Percentiles rank a stretch among this genome's conserved stretches.
Evolutionary conservation across 1,140 invertebrate species (phyloP).

Genomic region (Lerema accius): DNA sequence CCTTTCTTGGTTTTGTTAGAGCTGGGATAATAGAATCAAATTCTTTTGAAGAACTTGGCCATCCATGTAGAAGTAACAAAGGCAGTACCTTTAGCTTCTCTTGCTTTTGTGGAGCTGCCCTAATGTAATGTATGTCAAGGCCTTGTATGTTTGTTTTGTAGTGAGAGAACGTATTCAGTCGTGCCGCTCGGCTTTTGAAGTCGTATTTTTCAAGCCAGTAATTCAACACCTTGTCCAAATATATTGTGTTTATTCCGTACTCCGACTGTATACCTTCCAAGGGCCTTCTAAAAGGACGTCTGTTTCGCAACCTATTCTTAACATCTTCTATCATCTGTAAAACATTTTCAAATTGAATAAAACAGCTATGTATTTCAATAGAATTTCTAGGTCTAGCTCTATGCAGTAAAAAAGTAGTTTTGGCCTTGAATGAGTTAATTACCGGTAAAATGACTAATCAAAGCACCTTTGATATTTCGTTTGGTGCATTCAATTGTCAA

Average conservation of each 20-base stretch:
- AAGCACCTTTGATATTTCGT: no score
- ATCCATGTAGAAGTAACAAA: conserved; percentile 93
- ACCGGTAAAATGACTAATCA: no score
- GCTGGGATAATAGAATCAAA: conserved; percentile 92
- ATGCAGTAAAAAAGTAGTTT: conserved; percentile 1
- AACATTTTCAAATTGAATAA: conserved; percentile 26
- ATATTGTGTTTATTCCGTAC: conserved; percentile 90
- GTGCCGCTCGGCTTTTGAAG: conserved; percentile 87
- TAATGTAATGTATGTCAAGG: conserved; percentile 90
- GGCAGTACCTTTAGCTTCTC: conserved; percentile 84
- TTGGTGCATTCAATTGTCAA: no score
- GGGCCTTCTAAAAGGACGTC: conserved; percentile 83
- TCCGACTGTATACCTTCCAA: conserved; percentile 88
- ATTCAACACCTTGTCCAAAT: conserved; percentile 86
- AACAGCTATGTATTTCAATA: no score
- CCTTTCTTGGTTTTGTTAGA: conserved; percentile 84
- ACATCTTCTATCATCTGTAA: conserved; percentile 86
- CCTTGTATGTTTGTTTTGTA: conserved; percentile 89
- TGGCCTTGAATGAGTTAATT: not conserved
- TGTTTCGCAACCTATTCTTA: conserved; percentile 83
- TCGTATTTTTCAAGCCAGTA: conserved; percentile 91
- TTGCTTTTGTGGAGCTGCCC: conserved; percentile 80
- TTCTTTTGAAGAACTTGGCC: conserved; percentile 95
- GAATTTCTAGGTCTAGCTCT: not conserved
- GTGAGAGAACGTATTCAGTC: conserved; percentile 88